These are phyloP conservation scores for Probosciger aterrimus DNA, from an alignment of 2,113 vertebrate species.

Conservation along the genomic window DNA sequence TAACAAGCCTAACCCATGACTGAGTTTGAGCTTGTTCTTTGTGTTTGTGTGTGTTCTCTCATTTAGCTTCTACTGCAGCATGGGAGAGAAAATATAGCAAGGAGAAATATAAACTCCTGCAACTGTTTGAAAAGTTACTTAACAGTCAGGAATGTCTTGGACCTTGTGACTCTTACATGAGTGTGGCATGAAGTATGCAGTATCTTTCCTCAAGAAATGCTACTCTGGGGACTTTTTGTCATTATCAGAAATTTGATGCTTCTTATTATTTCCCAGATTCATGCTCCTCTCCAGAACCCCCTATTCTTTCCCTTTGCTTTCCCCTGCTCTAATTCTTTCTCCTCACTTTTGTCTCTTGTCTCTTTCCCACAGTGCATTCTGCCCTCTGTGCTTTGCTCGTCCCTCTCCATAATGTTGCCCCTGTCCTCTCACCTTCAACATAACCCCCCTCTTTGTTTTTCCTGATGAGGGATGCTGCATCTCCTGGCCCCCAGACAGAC, in stretches of 20 bases:
- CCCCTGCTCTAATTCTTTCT: neutral
- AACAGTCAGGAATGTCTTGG: neutral
- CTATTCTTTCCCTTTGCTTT: neutral
- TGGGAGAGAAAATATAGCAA: neutral
- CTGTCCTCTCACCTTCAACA: neutral
- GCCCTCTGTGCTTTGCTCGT: neutral
- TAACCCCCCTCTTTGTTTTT: neutral
- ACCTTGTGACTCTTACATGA: neutral
- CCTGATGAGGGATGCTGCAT: neutral
- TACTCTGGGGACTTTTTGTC: neutral
- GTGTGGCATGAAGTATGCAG: neutral
- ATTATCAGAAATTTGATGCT: neutral
- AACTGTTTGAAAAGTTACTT: neutral
- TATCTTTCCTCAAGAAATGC: neutral
- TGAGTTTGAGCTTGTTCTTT: neutral
- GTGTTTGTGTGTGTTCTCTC: neutral
- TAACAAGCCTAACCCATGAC: neutral
- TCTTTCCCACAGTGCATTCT: neutral
- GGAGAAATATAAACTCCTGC: neutral
- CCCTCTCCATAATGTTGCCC: neutral
- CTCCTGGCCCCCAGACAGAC: neutral
- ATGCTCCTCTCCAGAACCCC: neutral
- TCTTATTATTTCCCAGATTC: neutral
- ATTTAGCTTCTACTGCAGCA: neutral
- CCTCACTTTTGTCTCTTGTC: neutral